These are phyloP conservation scores for Diphyllodes magnificus DNA, from an alignment of 2,113 vertebrate genomes.

Conservation along the genomic window DNA sequence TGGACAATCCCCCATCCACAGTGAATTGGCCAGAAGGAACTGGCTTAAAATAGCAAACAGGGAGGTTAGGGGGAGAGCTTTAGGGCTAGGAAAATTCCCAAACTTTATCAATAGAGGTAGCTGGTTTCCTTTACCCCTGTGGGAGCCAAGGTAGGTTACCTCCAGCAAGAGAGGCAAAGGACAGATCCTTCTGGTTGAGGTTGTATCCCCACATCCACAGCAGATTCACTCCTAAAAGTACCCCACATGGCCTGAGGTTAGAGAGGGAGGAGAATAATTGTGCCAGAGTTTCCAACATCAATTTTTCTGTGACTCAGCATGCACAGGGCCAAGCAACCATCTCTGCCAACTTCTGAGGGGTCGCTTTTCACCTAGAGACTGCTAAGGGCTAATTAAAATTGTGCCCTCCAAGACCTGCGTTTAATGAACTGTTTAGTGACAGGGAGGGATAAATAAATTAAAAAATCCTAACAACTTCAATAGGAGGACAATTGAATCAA, in stretches of 20 bases:
- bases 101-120: background rate
- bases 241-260: background rate
- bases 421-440: conserved; percentile 12
- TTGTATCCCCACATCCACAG: background rate
- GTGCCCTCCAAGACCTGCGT: background rate
- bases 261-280: background rate
- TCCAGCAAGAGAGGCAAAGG: background rate
- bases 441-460: background rate
- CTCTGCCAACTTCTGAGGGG: background rate
- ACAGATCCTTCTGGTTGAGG: background rate
- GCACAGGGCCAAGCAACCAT: background rate
- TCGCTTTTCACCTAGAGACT: background rate
- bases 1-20: background rate
- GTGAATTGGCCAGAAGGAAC: background rate
- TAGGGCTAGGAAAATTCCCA: background rate
- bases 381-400: conserved; percentile 28
- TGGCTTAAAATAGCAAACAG: background rate
- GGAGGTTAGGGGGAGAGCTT: background rate
- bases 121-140: background rate
- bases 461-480: background rate
- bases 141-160: background rate
- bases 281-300: background rate
- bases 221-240: background rate
- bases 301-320: background rate
- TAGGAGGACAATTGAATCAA: background rate